These are phyloP conservation scores for Actinia equina DNA, from an alignment of 64 coral and sea anemone species.

Conservation along the genomic window DNA sequence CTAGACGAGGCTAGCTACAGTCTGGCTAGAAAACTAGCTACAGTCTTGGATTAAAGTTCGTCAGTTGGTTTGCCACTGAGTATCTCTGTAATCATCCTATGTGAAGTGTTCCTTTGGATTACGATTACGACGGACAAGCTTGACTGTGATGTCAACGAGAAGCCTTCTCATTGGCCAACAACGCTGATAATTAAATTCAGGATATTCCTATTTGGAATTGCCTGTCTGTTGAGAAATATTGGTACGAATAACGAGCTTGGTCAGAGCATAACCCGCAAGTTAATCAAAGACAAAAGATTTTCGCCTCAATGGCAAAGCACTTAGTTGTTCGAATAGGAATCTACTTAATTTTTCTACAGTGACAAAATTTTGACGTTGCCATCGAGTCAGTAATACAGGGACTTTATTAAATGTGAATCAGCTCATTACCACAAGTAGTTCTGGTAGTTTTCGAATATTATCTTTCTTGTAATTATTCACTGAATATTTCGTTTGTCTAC, in stretches of 20 bases:
- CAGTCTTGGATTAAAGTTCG: neutral
- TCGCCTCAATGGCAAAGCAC: neutral
- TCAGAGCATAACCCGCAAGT: neutral
- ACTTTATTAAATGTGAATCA: neutral
- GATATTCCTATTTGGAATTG: neutral
- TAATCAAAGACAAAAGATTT: neutral
- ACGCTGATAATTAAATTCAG: neutral
- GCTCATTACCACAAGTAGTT: neutral
- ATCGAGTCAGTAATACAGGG: neutral
- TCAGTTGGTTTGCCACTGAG: neutral
- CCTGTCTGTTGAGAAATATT: neutral
- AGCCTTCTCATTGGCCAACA: neutral
- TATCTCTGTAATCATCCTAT: neutral
- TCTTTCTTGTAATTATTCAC: neutral
- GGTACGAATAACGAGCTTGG: neutral
- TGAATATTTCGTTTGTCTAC: neutral
- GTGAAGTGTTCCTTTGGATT: slow-evolving; percentile 17
- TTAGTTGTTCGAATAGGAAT: neutral
- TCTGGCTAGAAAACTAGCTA: neutral
- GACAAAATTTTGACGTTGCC: neutral
- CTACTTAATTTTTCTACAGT: neutral
- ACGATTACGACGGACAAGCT: neutral
- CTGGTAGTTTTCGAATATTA: neutral
- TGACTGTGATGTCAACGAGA: neutral
- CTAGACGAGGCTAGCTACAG: neutral